Evolutionary conservation across 2,888 invertebrate species (phyloP).

Genomic region (Caenorhabditis drosophilae): DNA sequence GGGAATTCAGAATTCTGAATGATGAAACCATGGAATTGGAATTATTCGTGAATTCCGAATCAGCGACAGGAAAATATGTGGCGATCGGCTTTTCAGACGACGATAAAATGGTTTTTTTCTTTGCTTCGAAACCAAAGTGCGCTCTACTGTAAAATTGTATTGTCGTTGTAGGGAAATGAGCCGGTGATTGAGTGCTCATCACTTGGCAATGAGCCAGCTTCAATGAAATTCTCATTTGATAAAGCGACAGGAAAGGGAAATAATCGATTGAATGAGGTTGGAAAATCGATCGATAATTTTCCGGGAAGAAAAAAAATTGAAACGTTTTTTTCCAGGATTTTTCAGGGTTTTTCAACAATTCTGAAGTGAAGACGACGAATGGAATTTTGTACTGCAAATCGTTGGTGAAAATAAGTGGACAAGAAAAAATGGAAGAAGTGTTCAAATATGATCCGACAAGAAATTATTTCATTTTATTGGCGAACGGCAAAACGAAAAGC

Average conservation of each 20-base stretch:
- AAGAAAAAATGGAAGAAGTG: conserved; percentile 7
- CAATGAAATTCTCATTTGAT: conserved; percentile 45
- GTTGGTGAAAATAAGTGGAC: conserved; percentile 24
- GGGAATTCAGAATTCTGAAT: conserved; percentile 7
- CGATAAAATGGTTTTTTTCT: conserved; percentile 20
- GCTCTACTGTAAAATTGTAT: conserved; percentile 3
- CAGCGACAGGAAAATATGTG: conserved; percentile 37
- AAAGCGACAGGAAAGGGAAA: conserved; percentile 26
- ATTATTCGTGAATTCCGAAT: conserved; percentile 26
- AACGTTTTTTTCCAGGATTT: conserved; percentile 15
- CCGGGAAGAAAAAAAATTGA: conserved; percentile 2
- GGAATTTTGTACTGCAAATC: conserved; percentile 36
- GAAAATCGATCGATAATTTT: background rate
- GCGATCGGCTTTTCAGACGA: conserved; percentile 58
- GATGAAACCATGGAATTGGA: conserved; percentile 29
- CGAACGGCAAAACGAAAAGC: conserved; percentile 27
- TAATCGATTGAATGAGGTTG: conserved; percentile 21
- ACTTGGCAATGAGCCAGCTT: conserved; percentile 27
- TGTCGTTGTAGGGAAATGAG: conserved; percentile 33
- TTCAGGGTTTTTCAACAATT: conserved; percentile 20
- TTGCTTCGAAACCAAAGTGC: conserved; percentile 4
- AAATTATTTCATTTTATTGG: conserved; percentile 33
- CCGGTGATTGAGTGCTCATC: conserved; percentile 49
- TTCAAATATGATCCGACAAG: conserved; percentile 26
- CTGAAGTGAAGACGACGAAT: conserved; percentile 13